Evolutionary conservation across 1,140 invertebrate species (phyloP).

Genomic region (Drosophila teissieri): DNA sequence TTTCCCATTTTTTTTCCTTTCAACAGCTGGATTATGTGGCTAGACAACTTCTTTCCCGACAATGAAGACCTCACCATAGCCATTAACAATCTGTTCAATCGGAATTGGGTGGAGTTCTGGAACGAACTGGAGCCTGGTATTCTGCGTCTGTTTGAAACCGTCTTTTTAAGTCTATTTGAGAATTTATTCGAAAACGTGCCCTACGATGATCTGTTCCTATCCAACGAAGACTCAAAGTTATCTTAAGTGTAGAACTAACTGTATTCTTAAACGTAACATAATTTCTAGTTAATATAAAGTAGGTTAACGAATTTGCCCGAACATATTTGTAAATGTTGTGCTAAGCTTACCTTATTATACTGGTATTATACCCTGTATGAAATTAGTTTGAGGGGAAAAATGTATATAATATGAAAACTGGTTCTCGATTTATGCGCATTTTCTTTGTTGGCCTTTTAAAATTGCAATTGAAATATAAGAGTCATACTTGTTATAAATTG

Average conservation of each 20-base stretch:
- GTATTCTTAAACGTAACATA: neutral
- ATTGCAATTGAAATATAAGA: slow-evolving; percentile 5
- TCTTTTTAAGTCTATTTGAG: slow-evolving; percentile 54
- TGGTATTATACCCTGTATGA: slow-evolving; percentile 1
- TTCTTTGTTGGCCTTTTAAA: slow-evolving; percentile 27
- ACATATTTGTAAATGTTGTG: neutral
- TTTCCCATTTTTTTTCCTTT: neutral
- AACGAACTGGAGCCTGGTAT: slow-evolving; percentile 65
- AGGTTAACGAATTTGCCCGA: neutral
- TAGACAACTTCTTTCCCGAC: slow-evolving; percentile 67
- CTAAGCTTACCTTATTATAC: neutral
- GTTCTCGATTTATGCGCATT: slow-evolving; percentile 42
- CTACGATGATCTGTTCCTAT: slow-evolving; percentile 64
- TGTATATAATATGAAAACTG: slow-evolving; percentile 24
- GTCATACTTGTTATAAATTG: neutral
- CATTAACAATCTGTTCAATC: slow-evolving; percentile 58
- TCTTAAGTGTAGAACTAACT: neutral
- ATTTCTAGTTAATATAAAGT: slow-evolving; percentile 10
- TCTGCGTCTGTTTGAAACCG: slow-evolving; percentile 42
- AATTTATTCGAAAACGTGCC: slow-evolving; percentile 58
- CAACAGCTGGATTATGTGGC: slow-evolving; percentile 58
- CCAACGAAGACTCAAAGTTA: slow-evolving; percentile 8
- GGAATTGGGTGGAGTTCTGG: slow-evolving; percentile 67
- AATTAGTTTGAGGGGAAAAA: slow-evolving; percentile 13
- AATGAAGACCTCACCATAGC: slow-evolving; percentile 57